Conservation (phyloP, 2,888 invertebrate genomes). For the Pemphredon lugubris region DNA sequence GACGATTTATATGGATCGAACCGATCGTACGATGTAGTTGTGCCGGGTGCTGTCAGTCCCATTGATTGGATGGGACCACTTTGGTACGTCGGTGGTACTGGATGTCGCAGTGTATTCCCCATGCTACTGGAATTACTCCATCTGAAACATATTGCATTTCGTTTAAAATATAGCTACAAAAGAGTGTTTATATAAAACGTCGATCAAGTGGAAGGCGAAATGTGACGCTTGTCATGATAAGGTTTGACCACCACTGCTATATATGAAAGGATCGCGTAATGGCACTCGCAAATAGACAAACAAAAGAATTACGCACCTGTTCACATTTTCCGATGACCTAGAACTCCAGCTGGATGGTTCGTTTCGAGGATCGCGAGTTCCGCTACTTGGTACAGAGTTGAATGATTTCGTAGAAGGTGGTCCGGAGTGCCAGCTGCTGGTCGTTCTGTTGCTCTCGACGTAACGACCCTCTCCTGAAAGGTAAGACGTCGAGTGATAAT, state of each 20-base stretch:
- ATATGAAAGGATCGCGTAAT: slow-evolving; percentile 1
- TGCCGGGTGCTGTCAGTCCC: slow-evolving; percentile 76
- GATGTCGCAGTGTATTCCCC: slow-evolving; percentile 77
- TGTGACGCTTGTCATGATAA: no score
- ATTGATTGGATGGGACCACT: slow-evolving; percentile 78
- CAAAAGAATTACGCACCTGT: slow-evolving; percentile 68
- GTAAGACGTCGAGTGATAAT: background rate
- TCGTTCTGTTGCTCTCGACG: slow-evolving; percentile 76
- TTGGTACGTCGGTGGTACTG: slow-evolving; percentile 78
- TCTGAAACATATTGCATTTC: slow-evolving; percentile 52
- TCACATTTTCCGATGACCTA: slow-evolving; percentile 77
- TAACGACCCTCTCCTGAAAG: slow-evolving; percentile 77
- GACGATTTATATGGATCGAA: slow-evolving; percentile 79
- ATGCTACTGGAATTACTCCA: slow-evolving; percentile 79
- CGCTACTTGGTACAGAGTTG: slow-evolving; percentile 76
- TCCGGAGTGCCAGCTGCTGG: slow-evolving; percentile 78
- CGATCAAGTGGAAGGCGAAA: background rate
- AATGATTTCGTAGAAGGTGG: slow-evolving; percentile 77
- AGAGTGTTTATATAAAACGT: background rate
- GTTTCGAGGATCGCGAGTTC: slow-evolving; percentile 76
- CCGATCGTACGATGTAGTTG: slow-evolving; percentile 76
- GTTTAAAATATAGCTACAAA: no score
- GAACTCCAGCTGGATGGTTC: slow-evolving; percentile 78
- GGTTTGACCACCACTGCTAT: no score
- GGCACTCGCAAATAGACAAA: background rate